These are phyloP conservation scores for Microhierax caerulescens DNA, from an alignment of 2,797 vertebrate species.

Conservation along the genomic window DNA sequence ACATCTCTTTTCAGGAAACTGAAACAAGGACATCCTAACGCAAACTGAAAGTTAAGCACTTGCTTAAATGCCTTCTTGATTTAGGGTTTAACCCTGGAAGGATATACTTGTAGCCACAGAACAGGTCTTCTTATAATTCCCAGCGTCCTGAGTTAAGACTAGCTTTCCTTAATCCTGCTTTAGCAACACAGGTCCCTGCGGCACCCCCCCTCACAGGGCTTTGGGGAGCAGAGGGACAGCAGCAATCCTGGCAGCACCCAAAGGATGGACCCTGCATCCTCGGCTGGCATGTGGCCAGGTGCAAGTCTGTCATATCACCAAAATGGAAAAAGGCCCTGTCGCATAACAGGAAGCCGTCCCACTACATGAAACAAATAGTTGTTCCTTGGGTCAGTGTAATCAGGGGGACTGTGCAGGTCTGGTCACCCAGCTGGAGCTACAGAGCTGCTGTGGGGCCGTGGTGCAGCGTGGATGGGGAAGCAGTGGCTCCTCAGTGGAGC, in stretches of 20 bases:
- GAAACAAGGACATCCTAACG: background rate
- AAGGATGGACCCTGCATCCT: background rate
- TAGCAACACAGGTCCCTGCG: background rate
- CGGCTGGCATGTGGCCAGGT: background rate
- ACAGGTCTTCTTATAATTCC: background rate
- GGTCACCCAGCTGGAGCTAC: rapidly evolving
- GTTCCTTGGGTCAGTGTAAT: no score
- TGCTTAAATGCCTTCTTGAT: background rate
- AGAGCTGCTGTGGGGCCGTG: background rate
- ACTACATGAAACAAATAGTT: background rate
- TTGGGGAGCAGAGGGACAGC: rapidly evolving
- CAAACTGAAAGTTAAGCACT: background rate
- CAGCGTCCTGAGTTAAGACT: background rate
- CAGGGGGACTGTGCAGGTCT: rapidly evolving
- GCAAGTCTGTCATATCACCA: rapidly evolving
- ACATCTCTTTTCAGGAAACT: background rate
- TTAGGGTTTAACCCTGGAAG: background rate
- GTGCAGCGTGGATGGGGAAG: rapidly evolving
- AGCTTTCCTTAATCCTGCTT: background rate
- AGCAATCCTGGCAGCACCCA: background rate
- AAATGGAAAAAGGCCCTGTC: background rate
- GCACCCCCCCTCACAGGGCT: rapidly evolving
- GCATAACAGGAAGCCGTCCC: background rate
- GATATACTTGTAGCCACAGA: background rate
- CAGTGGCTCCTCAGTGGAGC: background rate